Evolutionary conservation across 2,113 vertebrate genomes (phyloP).

Genomic region (Pica pica): DNA sequence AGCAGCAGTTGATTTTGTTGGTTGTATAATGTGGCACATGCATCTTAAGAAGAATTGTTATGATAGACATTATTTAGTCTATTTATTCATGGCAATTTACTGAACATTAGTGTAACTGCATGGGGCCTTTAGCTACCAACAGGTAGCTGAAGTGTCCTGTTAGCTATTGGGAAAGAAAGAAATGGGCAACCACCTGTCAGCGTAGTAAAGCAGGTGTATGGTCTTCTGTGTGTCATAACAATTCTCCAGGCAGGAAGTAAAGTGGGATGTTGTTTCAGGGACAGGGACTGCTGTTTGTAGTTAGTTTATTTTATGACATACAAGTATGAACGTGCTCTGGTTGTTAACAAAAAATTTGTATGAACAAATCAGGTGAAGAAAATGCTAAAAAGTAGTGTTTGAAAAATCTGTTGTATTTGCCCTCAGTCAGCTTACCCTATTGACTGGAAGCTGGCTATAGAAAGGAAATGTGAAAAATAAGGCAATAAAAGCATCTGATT

Average conservation of each 20-base stretch:
- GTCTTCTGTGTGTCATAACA: not conserved
- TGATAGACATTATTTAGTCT: not conserved
- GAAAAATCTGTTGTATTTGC: not conserved
- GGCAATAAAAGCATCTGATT: not conserved
- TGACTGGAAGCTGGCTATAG: not conserved
- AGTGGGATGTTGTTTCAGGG: not conserved
- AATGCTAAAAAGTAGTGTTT: not conserved
- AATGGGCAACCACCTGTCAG: not conserved
- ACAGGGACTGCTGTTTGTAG: not conserved
- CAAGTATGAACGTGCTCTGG: not conserved
- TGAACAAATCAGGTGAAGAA: not conserved
- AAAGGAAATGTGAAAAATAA: not conserved
- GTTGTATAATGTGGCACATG: not conserved
- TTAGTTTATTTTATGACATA: not conserved
- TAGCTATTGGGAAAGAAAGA: not conserved
- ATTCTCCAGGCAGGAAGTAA: not conserved
- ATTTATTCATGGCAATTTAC: not conserved
- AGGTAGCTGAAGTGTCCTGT: not conserved
- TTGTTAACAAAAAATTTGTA: not conserved
- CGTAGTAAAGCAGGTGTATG: not conserved
- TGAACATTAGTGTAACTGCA: not conserved
- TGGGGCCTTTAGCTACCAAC: not conserved
- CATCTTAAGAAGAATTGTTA: not conserved
- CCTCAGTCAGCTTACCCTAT: not conserved
- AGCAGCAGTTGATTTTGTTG: not conserved